Evolutionary conservation across 2,797 vertebrate species (phyloP).

Genomic region (Alouatta caraya): DNA sequence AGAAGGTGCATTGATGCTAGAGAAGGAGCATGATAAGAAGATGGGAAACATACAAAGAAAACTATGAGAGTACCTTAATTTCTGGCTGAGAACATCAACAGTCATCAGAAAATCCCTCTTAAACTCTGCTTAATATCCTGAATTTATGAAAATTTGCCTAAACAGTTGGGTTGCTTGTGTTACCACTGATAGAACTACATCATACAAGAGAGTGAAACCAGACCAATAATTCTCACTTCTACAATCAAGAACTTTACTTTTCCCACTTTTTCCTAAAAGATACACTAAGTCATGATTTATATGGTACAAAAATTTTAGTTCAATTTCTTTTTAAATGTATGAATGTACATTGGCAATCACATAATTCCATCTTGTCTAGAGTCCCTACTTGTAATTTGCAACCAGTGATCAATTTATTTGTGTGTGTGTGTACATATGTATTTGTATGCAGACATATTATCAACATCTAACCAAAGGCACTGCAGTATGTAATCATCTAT

Average conservation of each 20-base stretch:
- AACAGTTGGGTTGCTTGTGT: neutral
- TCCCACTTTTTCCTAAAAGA: neutral
- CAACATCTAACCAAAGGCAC: neutral
- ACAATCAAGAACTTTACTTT: neutral
- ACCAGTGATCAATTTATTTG: neutral
- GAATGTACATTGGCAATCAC: neutral
- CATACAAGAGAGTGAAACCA: neutral
- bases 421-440: neutral
- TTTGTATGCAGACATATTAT: neutral
- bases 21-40: neutral
- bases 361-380: neutral
- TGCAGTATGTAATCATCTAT: neutral
- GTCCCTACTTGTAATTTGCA: neutral
- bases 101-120: neutral
- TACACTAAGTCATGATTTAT: neutral
- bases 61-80: neutral
- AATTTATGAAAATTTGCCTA: neutral
- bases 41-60: neutral
- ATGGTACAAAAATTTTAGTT: neutral
- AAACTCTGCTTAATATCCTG: neutral
- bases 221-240: neutral
- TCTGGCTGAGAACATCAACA: neutral
- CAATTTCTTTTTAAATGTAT: neutral
- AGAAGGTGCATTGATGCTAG: accelerated
- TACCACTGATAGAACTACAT: neutral